A percentile compares a stretch with the other conserved stretches of the same genome.
Conservation (phyloP, 2,113 vertebrate species). For the Ondatra zibethicus region DNA sequence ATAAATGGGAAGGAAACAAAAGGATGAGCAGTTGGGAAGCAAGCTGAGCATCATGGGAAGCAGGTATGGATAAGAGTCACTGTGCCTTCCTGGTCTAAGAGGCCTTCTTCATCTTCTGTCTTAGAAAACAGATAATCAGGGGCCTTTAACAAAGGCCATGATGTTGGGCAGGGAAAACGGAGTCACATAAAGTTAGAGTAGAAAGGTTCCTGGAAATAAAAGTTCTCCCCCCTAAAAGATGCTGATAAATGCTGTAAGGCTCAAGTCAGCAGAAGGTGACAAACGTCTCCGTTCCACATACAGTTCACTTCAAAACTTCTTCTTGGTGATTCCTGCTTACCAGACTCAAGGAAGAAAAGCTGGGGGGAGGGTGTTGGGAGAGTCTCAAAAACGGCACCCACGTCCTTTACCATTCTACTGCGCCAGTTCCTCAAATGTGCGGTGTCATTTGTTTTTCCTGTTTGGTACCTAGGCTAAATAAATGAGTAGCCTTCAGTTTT, state of each 20-base stretch:
- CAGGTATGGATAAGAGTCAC: neutral
- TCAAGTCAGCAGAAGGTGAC: neutral
- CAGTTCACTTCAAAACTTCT: conserved; percentile 41
- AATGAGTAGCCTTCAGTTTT: neutral
- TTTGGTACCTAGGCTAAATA: conserved; percentile 3
- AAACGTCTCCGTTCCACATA: neutral
- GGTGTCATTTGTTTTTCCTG: neutral
- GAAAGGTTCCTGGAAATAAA: neutral
- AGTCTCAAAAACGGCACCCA: neutral
- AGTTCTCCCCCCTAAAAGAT: neutral
- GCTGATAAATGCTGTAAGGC: conserved; percentile 21
- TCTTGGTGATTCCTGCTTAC: neutral
- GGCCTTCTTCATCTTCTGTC: neutral
- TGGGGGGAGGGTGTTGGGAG: neutral
- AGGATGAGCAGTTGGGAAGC: neutral
- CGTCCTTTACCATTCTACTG: neutral
- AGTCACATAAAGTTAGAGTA: conserved; percentile 36
- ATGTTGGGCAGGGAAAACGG: neutral
- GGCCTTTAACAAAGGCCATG: neutral
- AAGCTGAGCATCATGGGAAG: neutral
- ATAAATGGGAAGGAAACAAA: neutral
- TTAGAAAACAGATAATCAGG: neutral
- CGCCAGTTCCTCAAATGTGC: neutral
- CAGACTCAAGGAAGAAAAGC: neutral
- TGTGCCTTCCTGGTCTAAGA: neutral